phyloP scores from a whole-genome alignment of 1,140 invertebrate species.

The Steinernema feltiae region DNA sequence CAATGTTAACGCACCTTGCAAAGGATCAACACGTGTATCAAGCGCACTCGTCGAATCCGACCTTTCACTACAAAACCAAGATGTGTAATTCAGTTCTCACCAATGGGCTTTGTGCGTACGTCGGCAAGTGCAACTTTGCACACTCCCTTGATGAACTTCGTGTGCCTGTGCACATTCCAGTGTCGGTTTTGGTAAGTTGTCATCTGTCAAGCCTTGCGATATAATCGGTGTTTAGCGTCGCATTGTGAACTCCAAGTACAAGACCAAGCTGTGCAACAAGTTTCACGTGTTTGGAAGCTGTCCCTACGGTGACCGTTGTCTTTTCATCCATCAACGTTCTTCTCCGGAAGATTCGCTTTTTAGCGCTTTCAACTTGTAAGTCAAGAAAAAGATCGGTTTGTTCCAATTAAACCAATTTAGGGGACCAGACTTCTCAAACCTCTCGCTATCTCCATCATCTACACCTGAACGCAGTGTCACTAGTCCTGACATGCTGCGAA shows the following conservation, averaged over 20 bases:
- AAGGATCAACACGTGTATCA: too few relatives aligned
- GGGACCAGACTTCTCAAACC: too few relatives aligned
- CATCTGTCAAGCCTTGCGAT: neutral
- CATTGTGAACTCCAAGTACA: neutral
- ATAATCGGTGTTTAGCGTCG: neutral
- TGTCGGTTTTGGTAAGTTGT: neutral
- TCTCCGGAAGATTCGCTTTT: too few relatives aligned
- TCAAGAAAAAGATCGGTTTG: too few relatives aligned
- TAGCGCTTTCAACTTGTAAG: too few relatives aligned
- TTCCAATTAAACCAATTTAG: too few relatives aligned
- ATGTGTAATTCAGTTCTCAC: neutral
- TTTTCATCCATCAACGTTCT: constrained; percentile 7
- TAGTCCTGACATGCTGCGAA: too few relatives aligned
- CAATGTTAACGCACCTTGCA: too few relatives aligned
- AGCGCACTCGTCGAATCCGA: too few relatives aligned
- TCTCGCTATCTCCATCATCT: too few relatives aligned
- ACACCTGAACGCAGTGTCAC: too few relatives aligned
- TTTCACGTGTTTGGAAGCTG: neutral
- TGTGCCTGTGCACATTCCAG: too few relatives aligned
- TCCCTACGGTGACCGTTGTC: neutral
- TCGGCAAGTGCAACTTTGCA: neutral
- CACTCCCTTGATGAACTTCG: neutral
- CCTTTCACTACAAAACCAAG: neutral
- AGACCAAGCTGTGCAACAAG: constrained; percentile 13
- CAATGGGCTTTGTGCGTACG: neutral